Conservation (phyloP, 2,797 vertebrate species). For the Gadopsis bispinosus region DNA sequence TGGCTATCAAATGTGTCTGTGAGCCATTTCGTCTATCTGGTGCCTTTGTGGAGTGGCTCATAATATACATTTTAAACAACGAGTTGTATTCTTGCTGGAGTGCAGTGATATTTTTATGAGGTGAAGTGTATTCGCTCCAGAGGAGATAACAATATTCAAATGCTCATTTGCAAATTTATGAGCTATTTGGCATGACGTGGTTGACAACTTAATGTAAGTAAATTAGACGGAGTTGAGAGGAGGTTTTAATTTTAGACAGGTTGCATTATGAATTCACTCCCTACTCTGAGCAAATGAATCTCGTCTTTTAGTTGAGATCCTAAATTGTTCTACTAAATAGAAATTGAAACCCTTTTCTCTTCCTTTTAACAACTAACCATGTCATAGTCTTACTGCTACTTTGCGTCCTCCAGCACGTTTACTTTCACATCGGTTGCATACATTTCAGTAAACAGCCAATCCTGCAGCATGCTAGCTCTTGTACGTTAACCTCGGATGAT, state of each 20-base stretch:
- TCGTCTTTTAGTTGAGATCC: slow-evolving; percentile 39
- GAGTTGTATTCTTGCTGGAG: slow-evolving; percentile 66
- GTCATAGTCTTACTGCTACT: slow-evolving; percentile 7
- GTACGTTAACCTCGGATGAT: slow-evolving; percentile 59
- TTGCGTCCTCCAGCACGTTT: background rate
- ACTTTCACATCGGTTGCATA: slow-evolving; percentile 27
- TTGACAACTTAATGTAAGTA: slow-evolving; percentile 72
- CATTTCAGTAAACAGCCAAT: slow-evolving; percentile 24
- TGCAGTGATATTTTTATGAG: slow-evolving; percentile 64
- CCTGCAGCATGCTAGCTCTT: slow-evolving; percentile 26
- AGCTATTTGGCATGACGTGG: slow-evolving; percentile 54
- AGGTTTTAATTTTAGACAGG: slow-evolving; percentile 48
- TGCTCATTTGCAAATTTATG: slow-evolving; percentile 60
- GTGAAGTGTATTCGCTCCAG: slow-evolving; percentile 52
- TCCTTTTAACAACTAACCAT: slow-evolving; percentile 9
- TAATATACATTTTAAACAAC: slow-evolving; percentile 68
- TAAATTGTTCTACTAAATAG: slow-evolving; percentile 19
- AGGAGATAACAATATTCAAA: slow-evolving; percentile 66
- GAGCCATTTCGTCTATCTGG: slow-evolving; percentile 56
- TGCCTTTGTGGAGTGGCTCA: slow-evolving; percentile 69
- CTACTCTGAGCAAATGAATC: slow-evolving; percentile 16
- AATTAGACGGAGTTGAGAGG: slow-evolving; percentile 59
- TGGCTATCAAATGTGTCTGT: slow-evolving; percentile 68
- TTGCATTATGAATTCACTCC: slow-evolving; percentile 53
- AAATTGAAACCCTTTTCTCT: slow-evolving; percentile 15